Conservation (phyloP, 2,113 vertebrate genomes). For the Cnemophilus loriae region DNA sequence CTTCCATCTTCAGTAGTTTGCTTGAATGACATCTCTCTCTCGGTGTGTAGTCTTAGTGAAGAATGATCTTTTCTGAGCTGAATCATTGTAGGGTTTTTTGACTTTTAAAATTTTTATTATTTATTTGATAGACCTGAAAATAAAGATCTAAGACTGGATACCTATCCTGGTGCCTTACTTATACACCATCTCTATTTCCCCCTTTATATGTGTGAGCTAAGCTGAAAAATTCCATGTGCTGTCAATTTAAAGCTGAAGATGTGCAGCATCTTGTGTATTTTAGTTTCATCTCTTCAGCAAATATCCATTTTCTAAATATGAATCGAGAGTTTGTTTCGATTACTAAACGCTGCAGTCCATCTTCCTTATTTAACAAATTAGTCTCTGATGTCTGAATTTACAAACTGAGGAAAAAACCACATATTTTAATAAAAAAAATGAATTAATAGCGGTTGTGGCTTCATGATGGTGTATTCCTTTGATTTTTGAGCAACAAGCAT, state of each 20-base stretch:
- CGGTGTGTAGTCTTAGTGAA: background rate
- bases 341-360: background rate
- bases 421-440: background rate
- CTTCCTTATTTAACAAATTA: background rate
- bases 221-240: background rate
- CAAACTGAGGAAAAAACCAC: background rate
- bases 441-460: background rate
- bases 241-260: background rate
- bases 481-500: background rate
- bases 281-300: background rate
- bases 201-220: background rate
- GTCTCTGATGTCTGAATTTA: background rate
- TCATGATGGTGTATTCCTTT: background rate
- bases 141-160: slow-evolving; percentile 19
- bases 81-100: background rate
- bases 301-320: background rate
- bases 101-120: background rate
- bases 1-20: background rate
- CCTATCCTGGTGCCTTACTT: background rate
- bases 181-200: background rate
- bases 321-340: background rate
- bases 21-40: background rate
- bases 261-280: background rate
- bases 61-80: background rate
- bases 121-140: background rate